These are phyloP conservation scores for Camptogramma bilineatum DNA, from an alignment of 2,888 invertebrate species.

Conservation along the genomic window DNA sequence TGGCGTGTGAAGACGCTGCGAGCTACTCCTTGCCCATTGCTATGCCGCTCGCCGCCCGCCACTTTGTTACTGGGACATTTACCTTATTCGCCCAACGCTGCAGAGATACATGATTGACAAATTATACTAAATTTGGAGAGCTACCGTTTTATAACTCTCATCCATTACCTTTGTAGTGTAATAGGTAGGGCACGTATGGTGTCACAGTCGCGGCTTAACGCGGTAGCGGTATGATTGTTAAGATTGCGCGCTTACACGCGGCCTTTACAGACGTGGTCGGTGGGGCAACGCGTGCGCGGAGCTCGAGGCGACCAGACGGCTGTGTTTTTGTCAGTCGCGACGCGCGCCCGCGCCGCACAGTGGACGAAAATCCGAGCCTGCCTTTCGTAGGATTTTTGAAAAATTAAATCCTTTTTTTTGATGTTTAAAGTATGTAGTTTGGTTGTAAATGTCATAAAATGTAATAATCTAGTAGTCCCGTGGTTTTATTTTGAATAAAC, in stretches of 20 bases:
- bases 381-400: too few species aligned
- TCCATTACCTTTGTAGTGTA: constrained; percentile 37
- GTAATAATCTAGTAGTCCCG: too few species aligned
- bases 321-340: constrained; percentile 77
- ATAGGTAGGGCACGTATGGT: constrained; percentile 37
- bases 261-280: constrained; percentile 50
- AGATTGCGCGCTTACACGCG: constrained; percentile 49
- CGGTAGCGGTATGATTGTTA: constrained; percentile 45
- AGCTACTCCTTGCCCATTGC: constrained; percentile 65
- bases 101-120: constrained; percentile 56
- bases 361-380: too few species aligned
- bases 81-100: constrained; percentile 66
- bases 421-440: too few species aligned
- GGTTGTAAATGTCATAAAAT: too few species aligned
- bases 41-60: constrained; percentile 66
- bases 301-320: constrained; percentile 67
- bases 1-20: constrained; percentile 68
- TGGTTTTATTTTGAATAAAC: too few species aligned
- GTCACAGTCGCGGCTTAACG: constrained; percentile 32
- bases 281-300: constrained; percentile 55
- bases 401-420: too few species aligned
- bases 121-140: constrained; percentile 47
- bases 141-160: constrained; percentile 43
- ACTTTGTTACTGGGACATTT: constrained; percentile 71
- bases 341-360: constrained; percentile 68